phyloP scores from a whole-genome alignment of 2,797 vertebrate genomes.

The Sebastes cheni region DNA sequence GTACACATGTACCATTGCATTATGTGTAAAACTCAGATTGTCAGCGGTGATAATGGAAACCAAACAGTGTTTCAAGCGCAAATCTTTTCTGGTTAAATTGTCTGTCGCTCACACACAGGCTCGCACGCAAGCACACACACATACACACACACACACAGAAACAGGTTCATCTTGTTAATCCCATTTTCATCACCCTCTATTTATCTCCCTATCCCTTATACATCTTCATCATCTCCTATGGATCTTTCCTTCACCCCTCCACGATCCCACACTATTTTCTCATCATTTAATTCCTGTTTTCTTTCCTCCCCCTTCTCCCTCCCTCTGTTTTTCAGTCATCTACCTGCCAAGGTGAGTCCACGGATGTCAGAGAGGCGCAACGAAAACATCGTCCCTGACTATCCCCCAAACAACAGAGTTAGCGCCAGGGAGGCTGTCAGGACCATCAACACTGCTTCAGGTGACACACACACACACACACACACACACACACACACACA shows the following conservation, averaged over 20 bases:
- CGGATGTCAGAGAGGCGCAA: constrained; percentile 80
- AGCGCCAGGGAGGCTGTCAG: constrained; percentile 83
- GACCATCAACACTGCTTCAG: constrained; percentile 86
- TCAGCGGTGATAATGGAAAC: constrained; percentile 40
- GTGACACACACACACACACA: constrained; percentile 44
- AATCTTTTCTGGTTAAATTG: constrained; percentile 38
- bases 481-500: background rate
- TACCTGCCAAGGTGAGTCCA: constrained; percentile 83
- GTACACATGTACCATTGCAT: constrained; percentile 10
- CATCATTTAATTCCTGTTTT: background rate
- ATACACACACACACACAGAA: background rate
- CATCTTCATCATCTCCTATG: background rate
- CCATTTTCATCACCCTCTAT: constrained; percentile 14
- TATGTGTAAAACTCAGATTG: constrained; percentile 40
- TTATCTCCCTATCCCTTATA: background rate
- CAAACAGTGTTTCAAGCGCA: constrained; percentile 30
- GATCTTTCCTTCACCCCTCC: background rate
- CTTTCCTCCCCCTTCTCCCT: background rate
- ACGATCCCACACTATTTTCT: background rate
- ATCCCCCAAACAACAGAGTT: constrained; percentile 85
- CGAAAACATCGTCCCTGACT: constrained; percentile 82
- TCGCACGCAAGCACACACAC: background rate
- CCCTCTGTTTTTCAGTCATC: constrained; percentile 76
- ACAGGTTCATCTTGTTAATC: background rate
- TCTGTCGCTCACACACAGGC: background rate